phyloP scores from a whole-genome alignment of 2,113 vertebrate genomes.

The Heteronetta atricapilla region DNA sequence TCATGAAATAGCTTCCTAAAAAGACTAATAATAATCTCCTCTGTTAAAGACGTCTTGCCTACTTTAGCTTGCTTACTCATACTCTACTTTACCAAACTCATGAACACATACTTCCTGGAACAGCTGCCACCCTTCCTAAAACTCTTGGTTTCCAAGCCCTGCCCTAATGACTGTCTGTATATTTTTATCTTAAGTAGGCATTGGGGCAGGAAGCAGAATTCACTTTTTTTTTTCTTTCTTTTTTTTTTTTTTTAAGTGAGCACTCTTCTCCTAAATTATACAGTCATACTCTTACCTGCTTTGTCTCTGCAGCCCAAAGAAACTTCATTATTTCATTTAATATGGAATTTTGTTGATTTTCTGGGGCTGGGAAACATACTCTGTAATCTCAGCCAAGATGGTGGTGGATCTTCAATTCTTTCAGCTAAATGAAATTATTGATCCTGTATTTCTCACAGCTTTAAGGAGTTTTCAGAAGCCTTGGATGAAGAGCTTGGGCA shows the following conservation, averaged over 20 bases:
- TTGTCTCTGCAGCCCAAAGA: background rate
- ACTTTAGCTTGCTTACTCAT: slow-evolving; percentile 53
- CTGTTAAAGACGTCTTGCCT: slow-evolving; percentile 29
- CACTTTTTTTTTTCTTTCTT: background rate
- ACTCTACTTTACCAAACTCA: slow-evolving; percentile 11
- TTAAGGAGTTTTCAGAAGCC: background rate
- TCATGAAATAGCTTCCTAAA: slow-evolving; percentile 40
- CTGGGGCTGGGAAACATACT: background rate
- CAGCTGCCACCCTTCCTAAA: slow-evolving; percentile 68
- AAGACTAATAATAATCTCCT: slow-evolving; percentile 25
- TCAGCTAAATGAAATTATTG: background rate
- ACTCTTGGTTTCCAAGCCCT: slow-evolving; percentile 40
- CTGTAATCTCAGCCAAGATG: background rate
- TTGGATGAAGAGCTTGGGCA: background rate
- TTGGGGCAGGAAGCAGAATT: background rate
- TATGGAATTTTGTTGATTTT: background rate
- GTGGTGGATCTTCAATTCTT: background rate
- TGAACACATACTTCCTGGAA: slow-evolving; percentile 48
- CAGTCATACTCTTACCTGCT: background rate
- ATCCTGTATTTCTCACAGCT: background rate
- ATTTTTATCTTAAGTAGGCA: slow-evolving; percentile 33
- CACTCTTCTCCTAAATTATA: background rate
- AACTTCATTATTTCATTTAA: background rate
- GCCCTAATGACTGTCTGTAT: slow-evolving; percentile 21
- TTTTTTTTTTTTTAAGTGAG: background rate